Conservation (phyloP, 2,113 vertebrate genomes). For the Phalacrocorax pelagicus region DNA sequence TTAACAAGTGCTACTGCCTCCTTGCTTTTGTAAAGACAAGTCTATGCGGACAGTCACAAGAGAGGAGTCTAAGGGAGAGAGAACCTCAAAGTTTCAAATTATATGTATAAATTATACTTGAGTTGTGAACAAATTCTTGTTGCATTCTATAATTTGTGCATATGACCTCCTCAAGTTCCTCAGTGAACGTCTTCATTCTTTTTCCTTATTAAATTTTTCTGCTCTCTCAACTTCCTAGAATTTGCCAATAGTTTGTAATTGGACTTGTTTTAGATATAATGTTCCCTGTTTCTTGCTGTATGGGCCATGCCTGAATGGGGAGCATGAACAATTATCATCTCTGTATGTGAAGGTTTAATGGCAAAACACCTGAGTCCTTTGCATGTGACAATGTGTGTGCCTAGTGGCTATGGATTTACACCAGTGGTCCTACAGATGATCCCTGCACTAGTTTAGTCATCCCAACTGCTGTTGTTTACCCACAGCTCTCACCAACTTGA, state of each 20-base stretch:
- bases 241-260: background rate
- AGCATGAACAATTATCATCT: background rate
- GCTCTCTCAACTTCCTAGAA: background rate
- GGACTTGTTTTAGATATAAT: background rate
- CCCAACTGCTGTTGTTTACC: background rate
- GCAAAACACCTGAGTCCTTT: background rate
- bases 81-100: background rate
- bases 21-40: background rate
- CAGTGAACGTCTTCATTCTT: background rate
- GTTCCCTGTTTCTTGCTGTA: background rate
- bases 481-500: background rate
- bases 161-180: background rate
- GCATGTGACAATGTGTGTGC: background rate
- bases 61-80: background rate
- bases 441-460: background rate
- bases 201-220: background rate
- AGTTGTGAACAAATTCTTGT: background rate
- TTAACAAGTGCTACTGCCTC: background rate
- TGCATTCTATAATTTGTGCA: background rate
- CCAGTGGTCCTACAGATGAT: background rate
- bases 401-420: background rate
- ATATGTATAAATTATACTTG: background rate
- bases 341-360: background rate
- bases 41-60: background rate
- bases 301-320: background rate